Evolutionary conservation across 2,888 invertebrate genomes (phyloP).

Genomic region (Calliphora vomitoria): DNA sequence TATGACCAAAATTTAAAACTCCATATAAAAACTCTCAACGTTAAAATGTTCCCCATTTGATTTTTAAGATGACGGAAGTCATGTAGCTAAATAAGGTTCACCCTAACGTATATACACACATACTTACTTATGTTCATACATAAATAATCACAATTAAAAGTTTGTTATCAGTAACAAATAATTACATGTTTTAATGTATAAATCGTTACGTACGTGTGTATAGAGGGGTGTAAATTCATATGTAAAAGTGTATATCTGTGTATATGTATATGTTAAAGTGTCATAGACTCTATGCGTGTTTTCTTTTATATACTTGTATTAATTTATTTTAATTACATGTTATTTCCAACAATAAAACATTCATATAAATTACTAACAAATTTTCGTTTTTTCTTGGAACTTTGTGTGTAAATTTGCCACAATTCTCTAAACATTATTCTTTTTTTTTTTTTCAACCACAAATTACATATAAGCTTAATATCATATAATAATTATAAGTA

Average conservation of each 20-base stretch:
- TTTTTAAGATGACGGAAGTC: too few species aligned
- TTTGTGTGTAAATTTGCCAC: constrained; percentile 3
- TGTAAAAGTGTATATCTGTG: not conserved
- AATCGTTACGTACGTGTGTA: not conserved
- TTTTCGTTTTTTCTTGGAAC: not conserved
- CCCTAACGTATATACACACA: too few species aligned
- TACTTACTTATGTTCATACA: not conserved
- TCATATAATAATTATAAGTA: not conserved
- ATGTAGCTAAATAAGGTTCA: too few species aligned
- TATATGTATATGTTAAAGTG: not conserved
- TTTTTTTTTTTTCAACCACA: constrained; percentile 18
- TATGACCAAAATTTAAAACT: too few species aligned
- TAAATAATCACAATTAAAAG: constrained; percentile 34
- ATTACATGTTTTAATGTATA: constrained; percentile 24
- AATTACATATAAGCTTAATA: constrained; percentile 39
- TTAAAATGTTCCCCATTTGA: too few species aligned
- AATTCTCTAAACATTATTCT: not conserved
- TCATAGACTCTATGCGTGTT: not conserved
- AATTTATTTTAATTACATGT: constrained; percentile 49
- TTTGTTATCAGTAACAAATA: constrained; percentile 34
- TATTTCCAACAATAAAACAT: constrained; percentile 34
- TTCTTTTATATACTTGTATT: constrained; percentile 14
- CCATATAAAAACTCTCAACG: too few species aligned
- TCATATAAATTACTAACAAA: not conserved
- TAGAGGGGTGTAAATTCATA: not conserved